Evolutionary conservation across 2,888 invertebrate species (phyloP), one percentile per base, ranked within the genome.

Genomic region (Andrena praecox): DNA sequence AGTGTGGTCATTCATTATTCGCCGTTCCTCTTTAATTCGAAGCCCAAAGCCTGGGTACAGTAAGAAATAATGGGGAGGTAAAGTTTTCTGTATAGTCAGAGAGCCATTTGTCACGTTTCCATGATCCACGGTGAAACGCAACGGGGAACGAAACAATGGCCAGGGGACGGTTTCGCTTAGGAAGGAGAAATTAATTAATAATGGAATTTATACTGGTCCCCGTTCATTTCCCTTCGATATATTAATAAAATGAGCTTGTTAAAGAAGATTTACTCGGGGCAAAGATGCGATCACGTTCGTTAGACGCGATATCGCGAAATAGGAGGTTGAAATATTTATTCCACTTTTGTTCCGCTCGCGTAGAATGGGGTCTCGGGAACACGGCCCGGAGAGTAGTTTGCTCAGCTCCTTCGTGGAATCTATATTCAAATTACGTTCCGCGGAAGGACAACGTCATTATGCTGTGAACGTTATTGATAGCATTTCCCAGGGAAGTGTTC

Each of bases 391-490:
- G 12, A 10, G 8, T 12, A 48, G 70, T 20, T 50, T 60, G 33
- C 33, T 27, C 50, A 8, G 60, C 2, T 64, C 29, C 1, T n/a
- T 20, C 3, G 62, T 5, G 35, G n/a, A 75, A 75, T 75, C 71
- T 62, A 71, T 75, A 75, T 75, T 75, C 50, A 71, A 75, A 71
- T 75, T 75, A 31, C 31, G 16, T 50, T 31, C 31, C n/a, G 3
- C 33, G 33, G 35, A 71, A 52, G 50, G n/a, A 52, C 52, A 63
- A 70, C 60, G 75, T 71, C 27, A 60, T 71, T 71, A 29, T 29
- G 33, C 29, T 2, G 60, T 10, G 29, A 75, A 75, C 29, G 27
- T 62, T 52, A 52, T 62, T 29, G 60, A 52, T 75, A 60, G 27
- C 50, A 20, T 75, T 71, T 10, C 71, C 42, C 20, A 20, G 50